Evolutionary conservation across 2,113 vertebrate genomes (phyloP), one percentile per base, ranked within the genome.

Genomic region (Tragulus kanchil): DNA sequence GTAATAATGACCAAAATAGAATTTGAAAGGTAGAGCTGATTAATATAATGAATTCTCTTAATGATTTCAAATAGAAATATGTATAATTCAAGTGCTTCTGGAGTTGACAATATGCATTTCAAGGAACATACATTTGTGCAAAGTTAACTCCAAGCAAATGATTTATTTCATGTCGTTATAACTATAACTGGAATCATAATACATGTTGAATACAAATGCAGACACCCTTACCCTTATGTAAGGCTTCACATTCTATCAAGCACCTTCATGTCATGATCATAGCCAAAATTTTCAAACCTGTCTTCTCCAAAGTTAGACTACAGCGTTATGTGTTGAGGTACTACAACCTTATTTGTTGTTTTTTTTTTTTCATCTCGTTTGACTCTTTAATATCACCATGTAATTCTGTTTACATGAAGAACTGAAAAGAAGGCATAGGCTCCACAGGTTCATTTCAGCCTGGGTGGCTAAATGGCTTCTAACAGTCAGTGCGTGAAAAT

Each of bases 331-430:
- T 98, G 95, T 98, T 97, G 98, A 98, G 97, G 90, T 97, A 97
- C 96, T 97, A 96, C 96, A 97, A 77, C 77, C 45, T 98, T 98
- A 93, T 93, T 98, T 97, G 92, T 78, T 91, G 97, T 97, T 97
- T 96, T 91, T 98, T 97, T 97, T 96, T 98, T 98, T 97, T 96
- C 96, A 98, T 98, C 97, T 84, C 56, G 93, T 96, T 96, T 97
- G 61, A 86, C 96, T 98, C 97, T 98, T 95, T 98, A 97, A 96
- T 98, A 97, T 98, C 95, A 90, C 97, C 95, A 86, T 98, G 96
- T 98, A 98, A 97, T 98, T 98, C 95, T 97, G 92, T 98, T 98
- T 98, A 97, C 95, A 95, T 98, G 97, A 98, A 98, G 94, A 98
- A 98, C 89, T 98, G 82, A 96, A 97, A 95, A 85, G 97, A 95